These are phyloP conservation scores for Castor canadensis DNA, from an alignment of 2,113 vertebrate species.

Conservation along the genomic window DNA sequence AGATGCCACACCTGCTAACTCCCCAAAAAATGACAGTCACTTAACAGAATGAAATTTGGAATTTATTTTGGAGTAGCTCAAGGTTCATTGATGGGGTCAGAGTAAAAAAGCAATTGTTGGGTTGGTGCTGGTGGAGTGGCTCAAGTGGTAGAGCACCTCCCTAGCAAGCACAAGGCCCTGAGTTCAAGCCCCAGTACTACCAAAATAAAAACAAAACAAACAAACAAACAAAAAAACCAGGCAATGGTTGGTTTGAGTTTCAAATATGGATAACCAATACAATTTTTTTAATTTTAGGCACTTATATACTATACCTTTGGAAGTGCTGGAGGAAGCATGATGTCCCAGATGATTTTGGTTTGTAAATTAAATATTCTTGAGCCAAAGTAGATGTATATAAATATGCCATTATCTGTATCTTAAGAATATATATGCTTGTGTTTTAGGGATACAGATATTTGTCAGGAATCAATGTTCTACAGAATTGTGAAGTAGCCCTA, in stretches of 20 bases:
- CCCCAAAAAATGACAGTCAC: not conserved
- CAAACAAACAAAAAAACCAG: too few relatives aligned
- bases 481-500: conserved; percentile 80
- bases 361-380: conserved; percentile 65
- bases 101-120: not conserved
- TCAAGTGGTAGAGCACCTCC: too few relatives aligned
- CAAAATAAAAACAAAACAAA: too few relatives aligned
- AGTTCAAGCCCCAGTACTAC: too few relatives aligned
- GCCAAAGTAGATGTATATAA: not conserved
- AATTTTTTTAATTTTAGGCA: conserved; percentile 70
- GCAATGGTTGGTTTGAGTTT: not conserved
- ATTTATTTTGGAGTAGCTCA: conserved; percentile 15
- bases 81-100: not conserved
- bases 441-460: conserved; percentile 82
- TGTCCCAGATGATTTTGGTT: conserved; percentile 83
- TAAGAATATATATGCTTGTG: conserved; percentile 55
- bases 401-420: conserved; percentile 24
- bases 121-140: too few relatives aligned
- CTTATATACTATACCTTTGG: conserved; percentile 82
- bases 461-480: conserved; percentile 81
- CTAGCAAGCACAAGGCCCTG: too few relatives aligned
- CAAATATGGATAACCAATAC: not conserved
- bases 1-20: not conserved
- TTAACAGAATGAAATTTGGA: conserved; percentile 34
- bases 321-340: conserved; percentile 81